phyloP scores from a whole-genome alignment of 2,888 invertebrate species.

The Aphodius sticticus region DNA sequence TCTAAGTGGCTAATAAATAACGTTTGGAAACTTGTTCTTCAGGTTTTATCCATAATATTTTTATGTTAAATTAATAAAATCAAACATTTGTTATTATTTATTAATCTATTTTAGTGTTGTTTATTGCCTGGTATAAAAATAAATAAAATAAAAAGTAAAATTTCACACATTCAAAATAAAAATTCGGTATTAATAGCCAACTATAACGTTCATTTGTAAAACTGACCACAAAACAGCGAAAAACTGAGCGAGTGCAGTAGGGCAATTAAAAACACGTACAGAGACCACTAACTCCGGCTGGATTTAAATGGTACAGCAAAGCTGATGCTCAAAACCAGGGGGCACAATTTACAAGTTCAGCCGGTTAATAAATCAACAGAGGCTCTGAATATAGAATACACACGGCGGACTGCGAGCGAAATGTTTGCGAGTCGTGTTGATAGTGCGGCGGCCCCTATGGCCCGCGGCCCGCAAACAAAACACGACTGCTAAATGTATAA shows the following conservation, averaged over 20 bases:
- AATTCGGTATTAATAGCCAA: too few species aligned
- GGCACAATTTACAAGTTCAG: not conserved
- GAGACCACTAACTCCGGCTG: not conserved
- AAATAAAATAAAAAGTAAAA: too few species aligned
- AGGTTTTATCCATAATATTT: too few species aligned
- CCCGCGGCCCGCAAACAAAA: not conserved
- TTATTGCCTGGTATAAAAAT: too few species aligned
- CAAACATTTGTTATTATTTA: too few species aligned
- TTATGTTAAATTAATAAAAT: too few species aligned
- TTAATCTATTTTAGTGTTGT: too few species aligned
- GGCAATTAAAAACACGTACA: not conserved
- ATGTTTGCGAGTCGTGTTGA: not conserved
- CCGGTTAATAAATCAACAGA: not conserved
- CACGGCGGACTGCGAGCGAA: not conserved
- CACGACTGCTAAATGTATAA: constrained; percentile 4
- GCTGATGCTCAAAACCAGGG: not conserved
- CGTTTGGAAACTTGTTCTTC: too few species aligned
- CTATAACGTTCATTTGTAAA: not conserved
- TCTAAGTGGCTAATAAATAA: too few species aligned
- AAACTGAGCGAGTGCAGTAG: not conserved
- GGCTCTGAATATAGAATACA: not conserved
- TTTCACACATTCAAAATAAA: too few species aligned
- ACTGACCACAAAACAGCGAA: not conserved
- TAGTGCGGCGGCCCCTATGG: not conserved
- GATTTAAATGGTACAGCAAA: not conserved